These are phyloP conservation scores for Eubasilissa regina DNA, from an alignment of 1,140 invertebrate genomes.

Conservation along the genomic window DNA sequence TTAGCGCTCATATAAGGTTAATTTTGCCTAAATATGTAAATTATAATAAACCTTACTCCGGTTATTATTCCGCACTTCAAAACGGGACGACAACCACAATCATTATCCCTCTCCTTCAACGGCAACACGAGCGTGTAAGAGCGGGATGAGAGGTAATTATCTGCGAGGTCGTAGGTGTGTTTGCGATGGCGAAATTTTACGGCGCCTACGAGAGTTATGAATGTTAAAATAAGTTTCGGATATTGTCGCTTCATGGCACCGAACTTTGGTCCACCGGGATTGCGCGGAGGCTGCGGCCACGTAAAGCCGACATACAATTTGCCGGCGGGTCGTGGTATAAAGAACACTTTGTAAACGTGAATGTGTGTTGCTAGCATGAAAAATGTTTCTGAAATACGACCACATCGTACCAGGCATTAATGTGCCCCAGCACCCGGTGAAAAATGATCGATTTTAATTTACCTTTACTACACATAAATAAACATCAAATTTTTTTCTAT, in stretches of 20 bases:
- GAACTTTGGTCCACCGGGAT: conserved; percentile 57
- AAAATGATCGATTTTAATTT: too few species aligned
- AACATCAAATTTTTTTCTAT: too few species aligned
- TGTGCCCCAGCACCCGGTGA: too few species aligned
- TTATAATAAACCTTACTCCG: conserved; percentile 59
- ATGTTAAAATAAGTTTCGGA: conserved; percentile 61
- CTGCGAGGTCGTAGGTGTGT: conserved; percentile 20
- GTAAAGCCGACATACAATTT: conserved; percentile 27
- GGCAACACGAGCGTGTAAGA: not conserved
- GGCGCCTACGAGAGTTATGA: conserved; percentile 60
- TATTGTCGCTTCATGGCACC: conserved; percentile 56
- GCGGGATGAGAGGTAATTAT: conserved; percentile 30
- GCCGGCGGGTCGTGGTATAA: conserved; percentile 23
- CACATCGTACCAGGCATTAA: not conserved
- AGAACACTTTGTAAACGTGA: conserved; percentile 11
- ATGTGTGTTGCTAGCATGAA: not conserved
- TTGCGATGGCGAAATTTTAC: conserved; percentile 54
- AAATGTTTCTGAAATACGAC: not conserved
- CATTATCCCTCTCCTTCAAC: not conserved
- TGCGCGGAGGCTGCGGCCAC: conserved; percentile 25
- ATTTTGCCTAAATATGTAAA: conserved; percentile 61
- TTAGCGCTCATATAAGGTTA: conserved; percentile 57
- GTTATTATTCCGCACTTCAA: conserved; percentile 43
- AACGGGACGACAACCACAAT: not conserved
- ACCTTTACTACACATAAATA: too few species aligned